Base-by-base conservation (phyloP, 2,797 vertebrate genomes). In the Knipowitschia caucasica region DNA sequence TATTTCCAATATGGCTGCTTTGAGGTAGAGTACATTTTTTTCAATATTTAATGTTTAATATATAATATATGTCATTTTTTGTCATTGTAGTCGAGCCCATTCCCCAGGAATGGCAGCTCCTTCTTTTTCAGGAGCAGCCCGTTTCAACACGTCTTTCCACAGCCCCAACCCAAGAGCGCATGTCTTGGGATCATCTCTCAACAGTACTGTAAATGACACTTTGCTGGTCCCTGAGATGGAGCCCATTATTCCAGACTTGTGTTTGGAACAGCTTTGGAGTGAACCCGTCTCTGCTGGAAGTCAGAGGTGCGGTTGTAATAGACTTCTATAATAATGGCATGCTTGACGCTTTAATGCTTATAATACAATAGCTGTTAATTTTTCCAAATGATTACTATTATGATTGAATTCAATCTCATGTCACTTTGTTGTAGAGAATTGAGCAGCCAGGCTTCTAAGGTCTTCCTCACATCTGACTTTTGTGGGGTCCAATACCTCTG, bases 211-310 rank as follows among this genome's bases (percentile, higher is more conserved):
- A 39, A 94, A 89, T 0, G 94, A 95, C 33, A 93, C 92, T 0
- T 71, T 92, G 58, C 74, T 92, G 8, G 35, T 84, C 3, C 89
- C 93, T 0, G 95, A 98, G 80, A 93, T 92, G 0, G 94, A 98
- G 59, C 94, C 95, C 0, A 98, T 98, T 33, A 53, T 94, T 56
- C 97, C 97, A 0, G 92, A 98, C 71, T 91, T 99, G 30, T 98
- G 95, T 73, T 92, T 99, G 46, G 96, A 99, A 63, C 95, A 97
- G 65, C 88, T 99, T 39, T 99, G 97, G 97, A 94, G 92, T 39
- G 97, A 99, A 77, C 67, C 89, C 0, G 23, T 87, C 26, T 64
- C 87, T 15, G 90, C 81, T 24, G 67, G 75, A 12, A 68, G 75
- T 66, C 75, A 68, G 50, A 94, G 94, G 95, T 96, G 20, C n/a